These are phyloP conservation scores for Brachionus plicatilis DNA, from an alignment of 1,140 invertebrate genomes.

Conservation along the genomic window DNA sequence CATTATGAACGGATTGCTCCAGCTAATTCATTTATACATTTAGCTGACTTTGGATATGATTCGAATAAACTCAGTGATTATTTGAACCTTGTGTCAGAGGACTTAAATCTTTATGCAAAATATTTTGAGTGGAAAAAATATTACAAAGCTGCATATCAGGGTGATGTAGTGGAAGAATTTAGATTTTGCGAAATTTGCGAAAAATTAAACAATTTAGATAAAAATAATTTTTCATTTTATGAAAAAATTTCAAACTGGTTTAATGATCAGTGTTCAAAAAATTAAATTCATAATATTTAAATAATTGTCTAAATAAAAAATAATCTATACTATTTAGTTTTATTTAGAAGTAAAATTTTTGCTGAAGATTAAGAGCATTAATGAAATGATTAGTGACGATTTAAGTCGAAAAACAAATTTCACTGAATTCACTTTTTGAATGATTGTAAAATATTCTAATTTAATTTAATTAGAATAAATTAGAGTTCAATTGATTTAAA, in stretches of 20 bases:
- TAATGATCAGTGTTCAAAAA: background rate
- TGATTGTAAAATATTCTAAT: too few species aligned
- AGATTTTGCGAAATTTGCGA: slow-evolving; percentile 9
- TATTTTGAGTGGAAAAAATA: slow-evolving; percentile 30
- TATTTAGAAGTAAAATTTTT: too few species aligned
- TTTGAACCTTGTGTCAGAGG: background rate
- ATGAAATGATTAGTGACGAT: too few species aligned
- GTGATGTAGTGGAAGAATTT: background rate
- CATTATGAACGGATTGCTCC: slow-evolving; percentile 49
- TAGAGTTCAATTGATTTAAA: too few species aligned
- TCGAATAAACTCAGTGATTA: background rate
- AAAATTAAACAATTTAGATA: background rate
- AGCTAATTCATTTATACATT: slow-evolving; percentile 79
- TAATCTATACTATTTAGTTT: too few species aligned
- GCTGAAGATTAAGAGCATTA: too few species aligned
- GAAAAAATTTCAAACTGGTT: background rate
- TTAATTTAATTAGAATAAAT: too few species aligned
- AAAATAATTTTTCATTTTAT: background rate
- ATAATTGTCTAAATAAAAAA: too few species aligned
- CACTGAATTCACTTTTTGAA: too few species aligned
- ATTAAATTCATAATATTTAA: too few species aligned
- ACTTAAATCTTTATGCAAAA: background rate
- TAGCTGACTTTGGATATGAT: slow-evolving; percentile 72
- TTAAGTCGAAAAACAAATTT: too few species aligned
- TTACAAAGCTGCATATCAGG: background rate